phyloP scores from a whole-genome alignment of 2,797 vertebrate genomes.

The Xenentodon cancila region DNA sequence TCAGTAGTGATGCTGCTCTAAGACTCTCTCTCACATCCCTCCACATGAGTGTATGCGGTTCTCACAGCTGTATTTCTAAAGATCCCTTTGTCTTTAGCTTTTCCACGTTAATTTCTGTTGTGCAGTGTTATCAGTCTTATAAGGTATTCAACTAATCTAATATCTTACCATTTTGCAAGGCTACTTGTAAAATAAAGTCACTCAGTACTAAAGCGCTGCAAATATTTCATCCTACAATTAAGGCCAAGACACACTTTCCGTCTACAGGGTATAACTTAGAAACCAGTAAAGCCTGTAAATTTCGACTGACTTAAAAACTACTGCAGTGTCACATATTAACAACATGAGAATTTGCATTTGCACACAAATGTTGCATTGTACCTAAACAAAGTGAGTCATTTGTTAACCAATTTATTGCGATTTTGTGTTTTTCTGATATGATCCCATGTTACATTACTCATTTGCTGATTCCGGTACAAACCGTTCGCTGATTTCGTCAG shows the following conservation, averaged over 20 bases:
- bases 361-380: slow-evolving; percentile 11
- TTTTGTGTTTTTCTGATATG: background rate
- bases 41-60: background rate
- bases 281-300: slow-evolving; percentile 31
- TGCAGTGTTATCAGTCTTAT: slow-evolving; percentile 52
- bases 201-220: slow-evolving; percentile 61
- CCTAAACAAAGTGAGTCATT: background rate
- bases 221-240: slow-evolving; percentile 80
- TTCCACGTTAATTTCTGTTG: slow-evolving; percentile 25
- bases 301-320: no score
- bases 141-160: slow-evolving; percentile 74
- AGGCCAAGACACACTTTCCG: slow-evolving; percentile 42
- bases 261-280: slow-evolving; percentile 61
- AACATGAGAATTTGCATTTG: slow-evolving; percentile 24
- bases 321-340: slow-evolving; percentile 25
- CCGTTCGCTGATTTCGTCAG: slow-evolving; percentile 1
- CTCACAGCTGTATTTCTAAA: slow-evolving; percentile 16
- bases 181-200: slow-evolving; percentile 65
- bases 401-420: background rate
- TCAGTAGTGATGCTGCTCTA: slow-evolving; percentile 19
- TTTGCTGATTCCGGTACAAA: background rate
- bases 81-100: slow-evolving; percentile 29
- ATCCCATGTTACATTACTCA: background rate
- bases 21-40: slow-evolving; percentile 29
- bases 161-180: slow-evolving; percentile 62